Evolutionary conservation across 2,888 invertebrate species (phyloP), one percentile per base, ranked within the genome.

Genomic region (Falcaria lacertinaria): DNA sequence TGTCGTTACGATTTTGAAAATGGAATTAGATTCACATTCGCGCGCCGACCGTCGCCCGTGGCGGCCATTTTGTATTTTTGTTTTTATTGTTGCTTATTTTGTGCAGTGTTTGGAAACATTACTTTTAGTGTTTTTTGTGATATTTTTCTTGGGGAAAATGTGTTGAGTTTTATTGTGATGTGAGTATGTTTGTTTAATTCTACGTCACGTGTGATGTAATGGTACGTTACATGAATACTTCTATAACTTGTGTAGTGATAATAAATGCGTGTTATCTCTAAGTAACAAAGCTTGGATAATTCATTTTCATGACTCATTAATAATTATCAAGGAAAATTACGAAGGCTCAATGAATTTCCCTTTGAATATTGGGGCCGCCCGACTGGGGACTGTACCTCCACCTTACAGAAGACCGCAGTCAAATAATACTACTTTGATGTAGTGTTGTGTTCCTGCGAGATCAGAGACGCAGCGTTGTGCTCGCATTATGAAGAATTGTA

Each of bases 1-100:
- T 2, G 7, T 37, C 66, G 71, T 74, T 74, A 74, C 77, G 74
- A 84, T 82, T 87, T 83, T 80, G 75, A 80, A 82, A 80, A 77
- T 72, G 64, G 68, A 69, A 77, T 80, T 81, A 76, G 59, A 86
- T 83, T 86, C 83, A 74, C 64, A 74, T 75, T 78, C 69, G 77
- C 69, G 71, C 73, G 65, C 69, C 62, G 67, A 54, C 60, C 58
- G 72, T 60, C 75, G 74, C 64, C 58, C 69, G 71, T 46, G 54
- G 55, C 65, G 55, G 74, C 74, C 78, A 77, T 75, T 60, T 71
- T 71, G 58, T 55, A 57, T 65, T 67, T 58, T 57, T 56, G 54
- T 62, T 64, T 58, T 59, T 49, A n/a, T n/a, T n/a, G n/a, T n/a
- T n/a, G n/a, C n/a, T 50, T 41, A 43, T 50, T 54, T 50, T 46